Evolutionary conservation across 2,888 invertebrate genomes (phyloP).

Genomic region (Ormia ochracea): DNA sequence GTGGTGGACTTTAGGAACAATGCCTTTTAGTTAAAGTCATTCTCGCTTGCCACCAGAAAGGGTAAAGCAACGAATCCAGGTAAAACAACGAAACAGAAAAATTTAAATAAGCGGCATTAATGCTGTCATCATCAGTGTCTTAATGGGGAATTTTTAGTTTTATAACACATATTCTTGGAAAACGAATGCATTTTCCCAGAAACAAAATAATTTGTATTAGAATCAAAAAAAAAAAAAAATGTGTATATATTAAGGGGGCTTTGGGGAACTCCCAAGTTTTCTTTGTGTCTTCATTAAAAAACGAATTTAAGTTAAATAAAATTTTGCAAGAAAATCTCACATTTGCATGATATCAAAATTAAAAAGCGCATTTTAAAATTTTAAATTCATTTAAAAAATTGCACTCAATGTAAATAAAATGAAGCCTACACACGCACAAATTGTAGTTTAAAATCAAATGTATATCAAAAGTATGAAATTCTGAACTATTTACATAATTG

Average conservation of each 20-base stretch:
- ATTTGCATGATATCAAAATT: too few relatives aligned
- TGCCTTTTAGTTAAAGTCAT: slow-evolving; percentile 48
- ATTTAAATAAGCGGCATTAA: slow-evolving; percentile 31
- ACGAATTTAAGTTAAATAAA: too few relatives aligned
- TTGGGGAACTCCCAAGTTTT: slow-evolving; percentile 48
- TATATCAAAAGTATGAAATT: too few relatives aligned
- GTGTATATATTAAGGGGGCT: neutral
- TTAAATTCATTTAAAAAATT: too few relatives aligned
- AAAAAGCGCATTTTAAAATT: too few relatives aligned
- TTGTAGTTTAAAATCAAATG: too few relatives aligned
- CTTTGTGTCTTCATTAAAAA: neutral
- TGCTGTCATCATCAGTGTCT: slow-evolving; percentile 53
- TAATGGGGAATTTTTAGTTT: slow-evolving; percentile 24
- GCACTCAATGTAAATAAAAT: too few relatives aligned
- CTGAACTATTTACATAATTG: too few relatives aligned
- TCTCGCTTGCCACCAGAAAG: slow-evolving; percentile 30
- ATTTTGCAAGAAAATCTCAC: too few relatives aligned
- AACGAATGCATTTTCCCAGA: slow-evolving; percentile 46
- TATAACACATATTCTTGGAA: slow-evolving; percentile 49
- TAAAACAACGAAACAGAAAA: slow-evolving; percentile 24
- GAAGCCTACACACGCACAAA: too few relatives aligned
- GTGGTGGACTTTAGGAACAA: slow-evolving; percentile 24
- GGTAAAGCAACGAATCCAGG: slow-evolving; percentile 23
- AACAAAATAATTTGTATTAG: neutral
- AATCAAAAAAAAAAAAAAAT: neutral